Conservation (phyloP, 2,113 vertebrate species). For the Entomyzon cyanotis region DNA sequence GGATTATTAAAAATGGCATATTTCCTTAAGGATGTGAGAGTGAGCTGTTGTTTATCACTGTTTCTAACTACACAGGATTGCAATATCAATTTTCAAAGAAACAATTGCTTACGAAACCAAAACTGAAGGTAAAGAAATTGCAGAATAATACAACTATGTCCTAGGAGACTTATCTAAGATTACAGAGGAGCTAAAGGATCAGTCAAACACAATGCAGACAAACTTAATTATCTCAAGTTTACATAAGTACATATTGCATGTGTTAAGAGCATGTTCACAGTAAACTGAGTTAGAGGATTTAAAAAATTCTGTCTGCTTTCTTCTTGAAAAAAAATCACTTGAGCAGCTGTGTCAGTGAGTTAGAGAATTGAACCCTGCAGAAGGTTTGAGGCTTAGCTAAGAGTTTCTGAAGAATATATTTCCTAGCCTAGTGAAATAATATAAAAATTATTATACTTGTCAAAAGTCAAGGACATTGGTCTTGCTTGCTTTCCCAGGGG, state of each 20-base stretch:
- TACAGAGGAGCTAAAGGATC: background rate
- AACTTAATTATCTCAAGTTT: background rate
- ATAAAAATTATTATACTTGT: background rate
- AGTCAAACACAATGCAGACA: background rate
- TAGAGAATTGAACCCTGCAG: background rate
- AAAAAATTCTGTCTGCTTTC: background rate
- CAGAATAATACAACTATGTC: background rate
- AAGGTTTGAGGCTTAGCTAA: background rate
- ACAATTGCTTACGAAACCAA: background rate
- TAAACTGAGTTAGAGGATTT: background rate
- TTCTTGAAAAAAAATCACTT: background rate
- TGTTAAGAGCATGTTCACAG: background rate
- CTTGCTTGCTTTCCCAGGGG: background rate
- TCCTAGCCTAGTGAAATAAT: background rate
- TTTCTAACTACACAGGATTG: background rate
- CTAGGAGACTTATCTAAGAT: background rate
- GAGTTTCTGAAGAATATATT: background rate
- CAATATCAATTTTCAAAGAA: background rate
- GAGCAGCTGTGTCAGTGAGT: background rate
- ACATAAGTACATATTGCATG: background rate
- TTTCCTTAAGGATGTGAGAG: background rate
- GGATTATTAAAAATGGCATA: background rate
- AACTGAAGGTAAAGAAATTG: background rate
- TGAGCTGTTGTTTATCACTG: background rate
- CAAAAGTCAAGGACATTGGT: background rate